Conservation (phyloP, 37 sponge, comb jelly and placozoan species). For the Trichoplax adhaerens region DNA sequence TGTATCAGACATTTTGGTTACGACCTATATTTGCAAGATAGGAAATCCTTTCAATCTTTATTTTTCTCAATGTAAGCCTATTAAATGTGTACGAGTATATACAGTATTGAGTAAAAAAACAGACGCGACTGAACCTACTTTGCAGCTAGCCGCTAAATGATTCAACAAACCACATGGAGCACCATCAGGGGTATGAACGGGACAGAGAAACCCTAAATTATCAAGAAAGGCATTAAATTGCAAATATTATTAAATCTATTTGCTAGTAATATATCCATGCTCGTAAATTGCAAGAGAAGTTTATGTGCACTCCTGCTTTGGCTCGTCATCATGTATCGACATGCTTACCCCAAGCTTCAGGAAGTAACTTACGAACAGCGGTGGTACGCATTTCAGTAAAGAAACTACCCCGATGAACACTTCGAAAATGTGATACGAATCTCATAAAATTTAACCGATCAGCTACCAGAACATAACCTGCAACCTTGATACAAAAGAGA, state of each 20-base stretch:
- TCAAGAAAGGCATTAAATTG: background rate
- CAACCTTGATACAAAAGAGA: slow-evolving; percentile 12
- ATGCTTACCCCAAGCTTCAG: slow-evolving; percentile 83
- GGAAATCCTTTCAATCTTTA: background rate
- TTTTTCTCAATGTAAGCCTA: no score
- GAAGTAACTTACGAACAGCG: slow-evolving; percentile 75
- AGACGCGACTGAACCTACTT: slow-evolving; percentile 1
- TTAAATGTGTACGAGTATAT: no score
- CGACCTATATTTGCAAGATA: slow-evolving; percentile 10
- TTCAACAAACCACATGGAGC: slow-evolving; percentile 94
- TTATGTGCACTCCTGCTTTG: no score
- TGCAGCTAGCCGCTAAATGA: slow-evolving; percentile 64
- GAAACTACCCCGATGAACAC: slow-evolving; percentile 92
- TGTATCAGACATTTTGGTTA: slow-evolving; percentile 11
- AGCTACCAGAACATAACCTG: slow-evolving; percentile 88
- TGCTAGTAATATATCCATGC: slow-evolving; percentile 1
- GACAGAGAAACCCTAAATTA: slow-evolving; percentile 78
- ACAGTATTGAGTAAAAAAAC: background rate
- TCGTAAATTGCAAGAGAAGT: background rate
- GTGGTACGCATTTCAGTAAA: slow-evolving; percentile 91
- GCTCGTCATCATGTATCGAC: no score
- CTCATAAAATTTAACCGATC: slow-evolving; percentile 90
- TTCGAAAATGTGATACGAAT: slow-evolving; percentile 87
- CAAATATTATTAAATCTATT: background rate
- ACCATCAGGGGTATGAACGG: slow-evolving; percentile 98